These are phyloP conservation scores for Proales similis DNA, from an alignment of 1,140 invertebrate species.

Conservation along the genomic window DNA sequence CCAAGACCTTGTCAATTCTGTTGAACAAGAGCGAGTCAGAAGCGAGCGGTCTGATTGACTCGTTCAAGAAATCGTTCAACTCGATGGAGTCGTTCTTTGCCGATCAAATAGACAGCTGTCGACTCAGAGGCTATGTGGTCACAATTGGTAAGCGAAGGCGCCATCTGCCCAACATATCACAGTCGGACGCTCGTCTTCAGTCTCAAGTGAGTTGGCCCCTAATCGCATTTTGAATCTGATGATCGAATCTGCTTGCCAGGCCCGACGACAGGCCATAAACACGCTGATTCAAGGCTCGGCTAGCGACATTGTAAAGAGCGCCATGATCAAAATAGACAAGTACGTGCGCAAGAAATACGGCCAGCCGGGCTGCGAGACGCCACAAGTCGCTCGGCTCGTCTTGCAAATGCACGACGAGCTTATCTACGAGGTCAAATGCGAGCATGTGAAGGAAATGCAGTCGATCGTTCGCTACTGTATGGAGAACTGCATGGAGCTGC, in stretches of 20 bases:
- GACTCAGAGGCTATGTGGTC: conserved; percentile 67
- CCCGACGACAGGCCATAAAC: conserved; percentile 90
- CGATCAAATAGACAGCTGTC: conserved; percentile 61
- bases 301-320: conserved; percentile 82
- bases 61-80: conserved; percentile 75
- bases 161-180: conserved; percentile 69
- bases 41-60: conserved; percentile 68
- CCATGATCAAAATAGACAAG: conserved; percentile 71
- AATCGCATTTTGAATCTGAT: neutral
- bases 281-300: conserved; percentile 90
- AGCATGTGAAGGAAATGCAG: conserved; percentile 60
- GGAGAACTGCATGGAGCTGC: conserved; percentile 67
- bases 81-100: conserved; percentile 47
- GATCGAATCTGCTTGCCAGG: conserved; percentile 55
- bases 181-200: conserved; percentile 58
- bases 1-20: conserved; percentile 70
- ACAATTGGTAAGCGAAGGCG: conserved; percentile 72
- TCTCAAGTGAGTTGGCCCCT: conserved; percentile 53
- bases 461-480: conserved; percentile 66
- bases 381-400: conserved; percentile 60
- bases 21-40: conserved; percentile 71
- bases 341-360: conserved; percentile 50
- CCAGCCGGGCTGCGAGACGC: conserved; percentile 3
- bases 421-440: conserved; percentile 71
- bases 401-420: conserved; percentile 92